Evolutionary conservation across 2,888 invertebrate genomes (phyloP), one percentile per base, ranked within the genome.

Genomic region (Drosophila nigricruria): DNA sequence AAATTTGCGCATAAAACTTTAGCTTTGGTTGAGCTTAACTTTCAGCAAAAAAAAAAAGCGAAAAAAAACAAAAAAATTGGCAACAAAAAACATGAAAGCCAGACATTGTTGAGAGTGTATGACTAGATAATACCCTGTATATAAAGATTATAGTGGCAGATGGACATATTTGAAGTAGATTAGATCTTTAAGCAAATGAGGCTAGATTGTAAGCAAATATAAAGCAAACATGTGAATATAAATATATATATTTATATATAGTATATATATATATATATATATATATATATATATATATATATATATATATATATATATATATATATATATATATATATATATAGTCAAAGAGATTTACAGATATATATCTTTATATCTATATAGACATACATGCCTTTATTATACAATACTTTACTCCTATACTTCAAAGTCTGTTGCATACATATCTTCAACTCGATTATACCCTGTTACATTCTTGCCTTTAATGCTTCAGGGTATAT

Each of bases 1-100:
- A 57, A 81, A 81, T 86, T 83, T 82, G 50, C 54, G 66, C 62
- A 79, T 63, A 65, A 74, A 88, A 88, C 82, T 82, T 85, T 82
- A 20, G 40, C 68, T 64, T 82, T 64, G 64, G 38, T 32, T 73
- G 71, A 68, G 64, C 57, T 54, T 23, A 63, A 75, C 70, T 58
- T 64, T 64, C 12, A 18, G 47, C 18, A 32, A 54, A 56, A 78
- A 42, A 43, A 43, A 9, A 14, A 32, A 34, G n/a, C n/a, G n/a
- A 32, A 6, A 8, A 45, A 20, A 20, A 27, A 10, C n/a, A 20
- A 54, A 43, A 75, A 23, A 14, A 36, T 12, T 30, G 8, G 12
- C 34, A 64, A 18, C 49, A 43, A 53, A 27, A n/a, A 36, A 16
- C 27, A 42, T 14, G 25, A 0, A 12, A n/a, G 23, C 12, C 12